phyloP scores from a whole-genome alignment of 2,113 vertebrate species.

The Anoplopoma fimbria region DNA sequence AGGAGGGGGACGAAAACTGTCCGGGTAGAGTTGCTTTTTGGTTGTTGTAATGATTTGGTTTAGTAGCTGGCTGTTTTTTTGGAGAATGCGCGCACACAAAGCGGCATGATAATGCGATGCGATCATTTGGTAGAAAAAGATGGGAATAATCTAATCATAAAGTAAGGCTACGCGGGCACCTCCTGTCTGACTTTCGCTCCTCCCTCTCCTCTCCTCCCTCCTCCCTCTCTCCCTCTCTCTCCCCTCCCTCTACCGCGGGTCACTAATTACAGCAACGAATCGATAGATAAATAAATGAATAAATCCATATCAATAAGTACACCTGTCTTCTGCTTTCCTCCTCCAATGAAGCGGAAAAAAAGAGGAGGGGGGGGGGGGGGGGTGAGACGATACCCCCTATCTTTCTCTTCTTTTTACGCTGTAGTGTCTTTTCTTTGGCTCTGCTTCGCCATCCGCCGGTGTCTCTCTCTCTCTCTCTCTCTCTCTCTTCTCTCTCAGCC shows the following conservation, averaged over 20 bases:
- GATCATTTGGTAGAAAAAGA: slow-evolving; percentile 57
- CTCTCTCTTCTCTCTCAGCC: slow-evolving; percentile 31
- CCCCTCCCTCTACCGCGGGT: slow-evolving; percentile 72
- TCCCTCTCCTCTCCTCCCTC: slow-evolving; percentile 68
- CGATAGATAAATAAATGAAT: slow-evolving; percentile 77
- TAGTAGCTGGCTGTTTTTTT: slow-evolving; percentile 73
- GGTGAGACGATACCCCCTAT: slow-evolving; percentile 13
- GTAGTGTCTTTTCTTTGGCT: slow-evolving; percentile 73
- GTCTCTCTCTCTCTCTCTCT: slow-evolving; percentile 49
- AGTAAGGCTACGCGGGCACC: slow-evolving; percentile 79
- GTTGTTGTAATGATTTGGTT: slow-evolving; percentile 74
- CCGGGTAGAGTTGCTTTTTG: slow-evolving; percentile 66
- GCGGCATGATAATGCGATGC: slow-evolving; percentile 28
- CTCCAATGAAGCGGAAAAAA: slow-evolving; percentile 38
- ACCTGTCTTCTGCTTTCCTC: slow-evolving; percentile 47
- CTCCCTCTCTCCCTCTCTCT: background rate
- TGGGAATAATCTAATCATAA: slow-evolving; percentile 71
- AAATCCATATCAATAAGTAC: slow-evolving; percentile 73
- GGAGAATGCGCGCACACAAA: slow-evolving; percentile 54
- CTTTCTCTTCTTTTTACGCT: slow-evolving; percentile 45
- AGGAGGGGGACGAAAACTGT: slow-evolving; percentile 14
- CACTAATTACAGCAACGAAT: slow-evolving; percentile 79
- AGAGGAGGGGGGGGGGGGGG: slow-evolving; percentile 17
- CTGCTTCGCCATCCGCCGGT: slow-evolving; percentile 77
- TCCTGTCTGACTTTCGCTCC: slow-evolving; percentile 72